phyloP scores from a whole-genome alignment of 2,797 vertebrate genomes.

The Neosalanx taihuensis region DNA sequence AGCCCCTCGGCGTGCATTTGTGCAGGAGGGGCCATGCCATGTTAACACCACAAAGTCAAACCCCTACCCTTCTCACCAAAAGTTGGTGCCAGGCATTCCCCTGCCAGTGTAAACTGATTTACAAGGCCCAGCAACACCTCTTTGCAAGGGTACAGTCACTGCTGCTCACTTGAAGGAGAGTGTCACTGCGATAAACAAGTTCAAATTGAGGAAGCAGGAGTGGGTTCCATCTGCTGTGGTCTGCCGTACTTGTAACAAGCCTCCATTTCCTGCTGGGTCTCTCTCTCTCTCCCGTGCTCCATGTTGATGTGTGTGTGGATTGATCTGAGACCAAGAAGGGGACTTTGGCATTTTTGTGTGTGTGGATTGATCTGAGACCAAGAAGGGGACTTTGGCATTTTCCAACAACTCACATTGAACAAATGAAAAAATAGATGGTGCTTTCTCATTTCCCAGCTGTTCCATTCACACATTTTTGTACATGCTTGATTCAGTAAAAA shows the following conservation, averaged over 20 bases:
- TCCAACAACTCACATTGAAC: not conserved
- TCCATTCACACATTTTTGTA: not conserved
- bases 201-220: not conserved
- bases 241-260: not conserved
- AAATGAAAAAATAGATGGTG: not conserved
- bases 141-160: constrained; percentile 1
- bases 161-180: constrained; percentile 7
- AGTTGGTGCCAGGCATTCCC: not conserved
- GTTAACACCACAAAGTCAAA: no score
- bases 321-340: not conserved
- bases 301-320: not conserved
- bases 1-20: not conserved
- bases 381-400: not conserved
- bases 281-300: not conserved
- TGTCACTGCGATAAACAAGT: constrained; percentile 19
- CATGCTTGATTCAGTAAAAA: not conserved
- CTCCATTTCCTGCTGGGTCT: not conserved
- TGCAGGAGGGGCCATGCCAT: no score
- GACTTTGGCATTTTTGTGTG: not conserved
- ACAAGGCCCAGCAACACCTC: constrained; percentile 10
- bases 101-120: constrained; percentile 14
- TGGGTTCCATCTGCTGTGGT: constrained; percentile 2
- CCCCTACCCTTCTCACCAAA: no score
- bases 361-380: no score
- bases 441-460: not conserved